A percentile compares a stretch with the other conserved stretches of the same genome.
Conservation (phyloP, 1,140 invertebrate genomes). For the Magallana gigas region DNA sequence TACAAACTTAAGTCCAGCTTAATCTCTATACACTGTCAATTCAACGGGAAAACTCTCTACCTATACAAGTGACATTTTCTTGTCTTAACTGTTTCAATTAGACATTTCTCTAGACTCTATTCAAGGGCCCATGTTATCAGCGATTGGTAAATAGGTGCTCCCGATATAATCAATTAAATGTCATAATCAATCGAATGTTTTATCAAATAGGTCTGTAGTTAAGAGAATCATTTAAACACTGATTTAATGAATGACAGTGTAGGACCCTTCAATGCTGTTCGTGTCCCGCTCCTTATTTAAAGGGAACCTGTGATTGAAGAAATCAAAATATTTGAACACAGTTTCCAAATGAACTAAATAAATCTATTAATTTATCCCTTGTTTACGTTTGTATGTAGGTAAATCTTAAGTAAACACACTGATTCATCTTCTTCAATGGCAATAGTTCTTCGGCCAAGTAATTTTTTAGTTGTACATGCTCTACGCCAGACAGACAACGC, state of each 20-base stretch:
- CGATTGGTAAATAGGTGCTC: constrained; percentile 9
- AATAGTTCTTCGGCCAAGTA: constrained; percentile 19
- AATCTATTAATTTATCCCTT: constrained; percentile 31
- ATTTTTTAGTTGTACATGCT: not conserved
- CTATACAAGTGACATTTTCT: not conserved
- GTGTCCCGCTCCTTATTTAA: constrained; percentile 30
- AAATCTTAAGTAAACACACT: constrained; percentile 23
- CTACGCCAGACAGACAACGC: not conserved
- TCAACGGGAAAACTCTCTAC: not conserved
- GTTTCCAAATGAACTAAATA: constrained; percentile 29
- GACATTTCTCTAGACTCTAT: constrained; percentile 20
- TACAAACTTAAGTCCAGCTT: not conserved
- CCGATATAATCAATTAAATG: constrained; percentile 18
- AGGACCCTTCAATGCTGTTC: not conserved
- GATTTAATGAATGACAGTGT: not conserved
- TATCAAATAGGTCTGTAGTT: constrained; percentile 21
- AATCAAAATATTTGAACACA: constrained; percentile 29
- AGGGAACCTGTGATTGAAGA: constrained; percentile 14
- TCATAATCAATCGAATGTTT: constrained; percentile 20
- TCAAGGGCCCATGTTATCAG: constrained; percentile 6
- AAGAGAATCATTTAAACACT: not conserved
- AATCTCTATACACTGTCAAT: not conserved
- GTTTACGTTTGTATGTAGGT: constrained; percentile 16
- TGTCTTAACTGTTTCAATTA: constrained; percentile 32
- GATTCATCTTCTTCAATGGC: constrained; percentile 2